Conservation (phyloP, 2,797 vertebrate genomes). For the Pteronotus mesoamericanus region DNA sequence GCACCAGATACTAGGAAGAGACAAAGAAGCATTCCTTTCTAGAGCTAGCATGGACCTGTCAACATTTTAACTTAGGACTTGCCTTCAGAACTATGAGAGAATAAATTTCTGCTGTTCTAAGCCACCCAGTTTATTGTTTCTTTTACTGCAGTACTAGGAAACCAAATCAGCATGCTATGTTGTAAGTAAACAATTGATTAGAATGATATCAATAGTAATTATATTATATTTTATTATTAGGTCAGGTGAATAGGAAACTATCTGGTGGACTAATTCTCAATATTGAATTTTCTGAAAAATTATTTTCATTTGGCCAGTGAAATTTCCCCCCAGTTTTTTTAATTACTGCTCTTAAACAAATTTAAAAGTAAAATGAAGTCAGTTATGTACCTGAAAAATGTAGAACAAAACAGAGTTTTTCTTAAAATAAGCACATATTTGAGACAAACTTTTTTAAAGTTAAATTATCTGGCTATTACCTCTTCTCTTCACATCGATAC, state of each 20-base stretch:
- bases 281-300: not conserved
- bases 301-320: not conserved
- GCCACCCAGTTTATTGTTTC: not conserved
- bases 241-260: not conserved
- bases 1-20: not conserved
- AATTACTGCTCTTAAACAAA: not conserved
- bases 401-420: not conserved
- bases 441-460: not conserved
- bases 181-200: not conserved
- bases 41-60: not conserved
- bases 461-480: not conserved
- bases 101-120: not conserved
- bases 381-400: not conserved
- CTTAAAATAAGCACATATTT: not conserved
- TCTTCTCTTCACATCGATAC: not conserved
- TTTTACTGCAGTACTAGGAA: not conserved
- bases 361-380: not conserved
- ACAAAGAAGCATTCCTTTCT: not conserved
- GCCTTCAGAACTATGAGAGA: not conserved
- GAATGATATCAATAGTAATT: not conserved
- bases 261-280: not conserved
- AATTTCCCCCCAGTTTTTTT: not conserved
- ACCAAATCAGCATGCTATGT: not conserved
- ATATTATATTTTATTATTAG: constrained; percentile 1
- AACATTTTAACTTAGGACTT: not conserved